Evolutionary conservation across 2,888 invertebrate species (phyloP).

Genomic region (Heliconius ismenius): DNA sequence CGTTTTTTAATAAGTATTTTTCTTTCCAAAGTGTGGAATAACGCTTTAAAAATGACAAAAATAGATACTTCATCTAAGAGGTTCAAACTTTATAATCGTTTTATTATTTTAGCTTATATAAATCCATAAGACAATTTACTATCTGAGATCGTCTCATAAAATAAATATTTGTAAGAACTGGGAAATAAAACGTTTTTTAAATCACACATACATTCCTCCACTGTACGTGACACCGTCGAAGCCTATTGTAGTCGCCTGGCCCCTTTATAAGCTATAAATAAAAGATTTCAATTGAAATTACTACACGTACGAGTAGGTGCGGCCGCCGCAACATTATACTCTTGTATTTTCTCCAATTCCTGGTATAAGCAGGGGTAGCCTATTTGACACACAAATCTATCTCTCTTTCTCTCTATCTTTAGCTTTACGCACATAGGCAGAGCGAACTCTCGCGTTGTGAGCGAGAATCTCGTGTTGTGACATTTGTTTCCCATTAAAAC

Average conservation of each 20-base stretch:
- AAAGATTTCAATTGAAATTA: slow-evolving; percentile 14
- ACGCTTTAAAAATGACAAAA: no score
- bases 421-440: background rate
- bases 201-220: background rate
- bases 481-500: background rate
- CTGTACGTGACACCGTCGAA: slow-evolving; percentile 2
- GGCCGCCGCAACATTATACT: background rate
- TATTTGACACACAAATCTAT: no score
- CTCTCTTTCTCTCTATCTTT: background rate
- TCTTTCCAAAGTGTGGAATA: no score
- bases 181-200: background rate
- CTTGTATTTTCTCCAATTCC: background rate
- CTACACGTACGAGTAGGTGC: background rate
- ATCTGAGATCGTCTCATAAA: background rate
- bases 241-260: background rate
- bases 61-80: no score
- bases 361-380: background rate
- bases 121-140: no score
- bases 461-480: background rate
- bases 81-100: no score
- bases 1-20: no score
- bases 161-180: background rate
- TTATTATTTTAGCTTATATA: no score
- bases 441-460: background rate
- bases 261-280: slow-evolving; percentile 1